Conservation (phyloP, 2,888 invertebrate species). For the Troides helena region DNA sequence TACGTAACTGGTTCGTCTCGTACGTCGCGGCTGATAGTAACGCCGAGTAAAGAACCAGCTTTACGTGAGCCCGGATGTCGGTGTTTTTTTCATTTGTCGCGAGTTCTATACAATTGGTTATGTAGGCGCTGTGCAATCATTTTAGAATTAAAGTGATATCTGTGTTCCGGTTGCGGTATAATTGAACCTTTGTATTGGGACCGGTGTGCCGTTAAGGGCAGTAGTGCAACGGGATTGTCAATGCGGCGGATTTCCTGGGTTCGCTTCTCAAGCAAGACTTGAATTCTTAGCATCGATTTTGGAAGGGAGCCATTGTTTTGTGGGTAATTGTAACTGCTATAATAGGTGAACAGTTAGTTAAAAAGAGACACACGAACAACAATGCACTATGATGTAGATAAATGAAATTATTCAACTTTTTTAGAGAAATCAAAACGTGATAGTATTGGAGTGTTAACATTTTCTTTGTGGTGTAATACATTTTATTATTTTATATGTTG, state of each 20-base stretch:
- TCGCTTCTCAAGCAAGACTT: conserved; percentile 60
- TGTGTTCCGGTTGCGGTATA: conserved; percentile 67
- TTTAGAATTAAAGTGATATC: conserved; percentile 69
- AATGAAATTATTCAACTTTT: too few species aligned
- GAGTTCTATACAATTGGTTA: conserved; percentile 31
- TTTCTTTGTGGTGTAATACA: too few species aligned
- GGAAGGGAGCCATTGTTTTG: conserved; percentile 24
- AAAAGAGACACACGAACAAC: too few species aligned
- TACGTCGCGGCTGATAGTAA: conserved; percentile 29
- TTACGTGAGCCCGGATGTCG: conserved; percentile 38
- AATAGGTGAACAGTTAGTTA: too few species aligned
- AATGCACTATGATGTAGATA: too few species aligned
- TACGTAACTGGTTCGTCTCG: conserved; percentile 21
- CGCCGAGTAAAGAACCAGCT: conserved; percentile 36
- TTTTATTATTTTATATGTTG: too few species aligned
- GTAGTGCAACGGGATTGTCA: conserved; percentile 53
- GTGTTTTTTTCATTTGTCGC: conserved; percentile 34
- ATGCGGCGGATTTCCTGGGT: conserved; percentile 66
- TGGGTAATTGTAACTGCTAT: too few species aligned
- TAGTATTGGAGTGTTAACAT: too few species aligned
- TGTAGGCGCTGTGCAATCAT: conserved; percentile 55
- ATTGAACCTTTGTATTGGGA: conserved; percentile 47
- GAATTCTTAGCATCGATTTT: conserved; percentile 43
- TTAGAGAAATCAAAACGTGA: too few species aligned
- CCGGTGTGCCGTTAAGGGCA: conserved; percentile 55